A percentile compares a stretch with the other conserved stretches of the same genome.
phyloP scores from a whole-genome alignment of 2,888 invertebrate species.

The Chrysomela aeneicollis region DNA sequence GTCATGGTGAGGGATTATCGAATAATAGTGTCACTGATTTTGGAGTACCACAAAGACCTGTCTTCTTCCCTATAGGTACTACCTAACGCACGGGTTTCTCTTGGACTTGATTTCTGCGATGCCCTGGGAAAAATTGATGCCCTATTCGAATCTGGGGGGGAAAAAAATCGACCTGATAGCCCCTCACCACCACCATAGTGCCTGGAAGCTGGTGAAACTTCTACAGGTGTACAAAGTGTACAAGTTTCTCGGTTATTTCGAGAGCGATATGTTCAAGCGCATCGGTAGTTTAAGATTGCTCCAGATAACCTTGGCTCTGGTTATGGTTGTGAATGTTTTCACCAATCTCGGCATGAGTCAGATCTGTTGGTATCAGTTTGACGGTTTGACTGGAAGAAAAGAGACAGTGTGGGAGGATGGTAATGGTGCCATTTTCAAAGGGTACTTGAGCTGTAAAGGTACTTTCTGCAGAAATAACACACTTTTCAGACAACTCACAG shows the following conservation, averaged over 20 bases:
- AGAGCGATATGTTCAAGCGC: conserved; percentile 15
- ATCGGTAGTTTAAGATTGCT: conserved; percentile 17
- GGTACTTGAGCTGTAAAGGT: conserved; percentile 13
- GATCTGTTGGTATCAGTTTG: conserved; percentile 17
- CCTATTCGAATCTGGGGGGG: conserved; percentile 2
- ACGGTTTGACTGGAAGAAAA: not conserved
- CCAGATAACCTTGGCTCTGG: conserved; percentile 10
- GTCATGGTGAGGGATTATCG: conserved; percentile 27
- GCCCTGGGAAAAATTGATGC: conserved; percentile 25
- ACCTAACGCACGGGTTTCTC: conserved; percentile 31
- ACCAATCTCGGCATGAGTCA: conserved; percentile 17
- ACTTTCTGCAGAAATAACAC: conserved; percentile 16
- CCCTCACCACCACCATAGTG: conserved; percentile 19
- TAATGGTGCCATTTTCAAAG: not conserved
- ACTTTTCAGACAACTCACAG: conserved; percentile 10
- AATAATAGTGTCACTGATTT: too few species aligned
- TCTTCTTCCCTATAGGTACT: conserved; percentile 25
- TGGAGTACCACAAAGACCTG: too few species aligned
- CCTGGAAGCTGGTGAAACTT: conserved; percentile 27
- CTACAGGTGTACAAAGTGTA: conserved; percentile 34
- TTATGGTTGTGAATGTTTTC: conserved; percentile 25
- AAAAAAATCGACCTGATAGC: conserved; percentile 1
- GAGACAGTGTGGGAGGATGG: not conserved
- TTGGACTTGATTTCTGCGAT: conserved; percentile 31
- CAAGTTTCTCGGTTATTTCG: conserved; percentile 25